These are phyloP conservation scores for Eubucco bourcierii DNA, from an alignment of 2,113 vertebrate genomes.

Conservation along the genomic window DNA sequence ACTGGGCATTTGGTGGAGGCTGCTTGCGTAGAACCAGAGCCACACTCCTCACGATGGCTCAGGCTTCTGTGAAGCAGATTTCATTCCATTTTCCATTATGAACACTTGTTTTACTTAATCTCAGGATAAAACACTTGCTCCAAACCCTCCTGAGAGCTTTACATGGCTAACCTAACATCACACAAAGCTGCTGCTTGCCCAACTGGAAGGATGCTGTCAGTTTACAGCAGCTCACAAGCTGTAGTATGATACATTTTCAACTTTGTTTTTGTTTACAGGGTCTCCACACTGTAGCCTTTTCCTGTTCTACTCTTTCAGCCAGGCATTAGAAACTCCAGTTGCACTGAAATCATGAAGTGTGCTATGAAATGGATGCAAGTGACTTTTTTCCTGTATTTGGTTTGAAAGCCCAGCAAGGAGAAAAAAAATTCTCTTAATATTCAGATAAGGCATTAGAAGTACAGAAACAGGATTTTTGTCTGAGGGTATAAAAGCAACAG, in stretches of 20 bases:
- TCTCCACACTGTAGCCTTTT: not conserved
- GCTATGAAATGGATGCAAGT: not conserved
- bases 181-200: not conserved
- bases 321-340: rapidly evolving
- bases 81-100: not conserved
- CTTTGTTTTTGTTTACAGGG: not conserved
- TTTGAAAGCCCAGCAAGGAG: not conserved
- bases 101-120: not conserved
- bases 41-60: rapidly evolving
- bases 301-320: not conserved
- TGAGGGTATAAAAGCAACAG: not conserved
- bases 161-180: not conserved
- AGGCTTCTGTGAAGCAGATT: not conserved
- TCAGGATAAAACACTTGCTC: not conserved
- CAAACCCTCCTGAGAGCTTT: not conserved
- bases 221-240: not conserved
- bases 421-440: not conserved
- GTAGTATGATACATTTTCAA: not conserved
- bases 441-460: not conserved
- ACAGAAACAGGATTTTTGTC: not conserved
- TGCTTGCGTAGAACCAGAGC: not conserved
- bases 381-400: not conserved
- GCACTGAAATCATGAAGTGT: not conserved
- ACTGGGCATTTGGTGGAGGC: not conserved
- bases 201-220: not conserved